Conservation (phyloP, 2,888 invertebrate species). For the Dasypolia templi region DNA sequence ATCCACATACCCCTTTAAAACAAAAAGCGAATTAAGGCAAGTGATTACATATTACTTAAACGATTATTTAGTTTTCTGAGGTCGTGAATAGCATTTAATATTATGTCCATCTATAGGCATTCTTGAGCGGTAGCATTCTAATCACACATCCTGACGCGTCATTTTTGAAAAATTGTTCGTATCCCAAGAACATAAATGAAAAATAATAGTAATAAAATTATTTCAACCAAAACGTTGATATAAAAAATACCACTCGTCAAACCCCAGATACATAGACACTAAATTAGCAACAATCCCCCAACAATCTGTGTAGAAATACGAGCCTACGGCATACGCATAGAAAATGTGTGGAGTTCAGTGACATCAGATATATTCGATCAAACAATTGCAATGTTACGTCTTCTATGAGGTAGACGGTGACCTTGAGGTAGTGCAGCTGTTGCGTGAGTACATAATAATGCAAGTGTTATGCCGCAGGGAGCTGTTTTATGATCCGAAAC, state of each 20-base stretch:
- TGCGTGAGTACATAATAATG: slow-evolving; percentile 7
- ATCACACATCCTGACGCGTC: slow-evolving; percentile 13
- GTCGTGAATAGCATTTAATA: slow-evolving; percentile 16
- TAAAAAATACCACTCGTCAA: neutral
- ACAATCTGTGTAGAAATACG: neutral
- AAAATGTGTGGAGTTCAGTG: slow-evolving; percentile 13
- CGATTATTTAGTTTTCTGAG: slow-evolving; percentile 1
- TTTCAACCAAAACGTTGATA: neutral
- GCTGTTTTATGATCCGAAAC: neutral
- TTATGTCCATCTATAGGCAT: slow-evolving; percentile 6
- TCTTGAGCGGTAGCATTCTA: slow-evolving; percentile 9
- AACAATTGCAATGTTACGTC: slow-evolving; percentile 9
- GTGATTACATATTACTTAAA: neutral
- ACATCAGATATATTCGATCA: neutral
- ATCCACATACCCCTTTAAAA: slow-evolving; percentile 88
- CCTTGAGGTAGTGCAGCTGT: slow-evolving; percentile 23
- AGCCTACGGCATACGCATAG: neutral
- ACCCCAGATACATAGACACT: too few species aligned
- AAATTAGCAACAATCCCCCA: neutral
- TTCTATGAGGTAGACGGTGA: slow-evolving; percentile 7
- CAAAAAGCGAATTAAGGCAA: neutral
- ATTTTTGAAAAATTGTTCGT: slow-evolving; percentile 29
- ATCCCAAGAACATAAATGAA: neutral
- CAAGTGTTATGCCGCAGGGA: neutral
- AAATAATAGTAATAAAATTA: neutral